Percentiles rank a stretch among this genome's conserved stretches.
phyloP scores from a whole-genome alignment of 2,113 vertebrate genomes.

The Patagioenas fasciata region DNA sequence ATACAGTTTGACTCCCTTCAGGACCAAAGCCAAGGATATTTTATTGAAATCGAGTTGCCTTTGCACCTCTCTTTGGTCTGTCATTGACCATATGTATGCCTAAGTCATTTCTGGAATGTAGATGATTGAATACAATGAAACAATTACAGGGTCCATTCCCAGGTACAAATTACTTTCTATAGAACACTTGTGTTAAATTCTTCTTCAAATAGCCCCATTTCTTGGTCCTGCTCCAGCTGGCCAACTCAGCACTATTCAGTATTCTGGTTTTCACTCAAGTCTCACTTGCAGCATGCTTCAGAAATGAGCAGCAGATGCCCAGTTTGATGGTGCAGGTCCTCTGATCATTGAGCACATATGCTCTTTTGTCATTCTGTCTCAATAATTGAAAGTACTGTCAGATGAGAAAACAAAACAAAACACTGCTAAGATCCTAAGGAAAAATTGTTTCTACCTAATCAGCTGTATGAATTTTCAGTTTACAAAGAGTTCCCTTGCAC shows the following conservation, averaged over 20 bases:
- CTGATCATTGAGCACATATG: conserved; percentile 33
- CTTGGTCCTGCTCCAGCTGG: conserved; percentile 29
- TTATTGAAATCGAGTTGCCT: not conserved
- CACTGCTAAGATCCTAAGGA: not conserved
- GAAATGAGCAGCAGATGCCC: conserved; percentile 47
- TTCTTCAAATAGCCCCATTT: not conserved
- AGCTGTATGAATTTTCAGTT: conserved; percentile 5
- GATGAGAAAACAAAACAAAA: conserved; percentile 22
- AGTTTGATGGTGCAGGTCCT: conserved; percentile 12
- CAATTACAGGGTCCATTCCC: not conserved
- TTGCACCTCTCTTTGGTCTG: not conserved
- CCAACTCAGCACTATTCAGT: not conserved
- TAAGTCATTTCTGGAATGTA: not conserved
- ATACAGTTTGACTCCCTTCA: not conserved
- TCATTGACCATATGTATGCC: not conserved
- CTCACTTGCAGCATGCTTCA: conserved; percentile 18
- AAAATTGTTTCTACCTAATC: not conserved
- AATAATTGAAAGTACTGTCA: conserved; percentile 29
- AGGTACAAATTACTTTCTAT: conserved; percentile 3
- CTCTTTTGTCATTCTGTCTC: conserved; percentile 51
- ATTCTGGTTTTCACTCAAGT: conserved; percentile 15
- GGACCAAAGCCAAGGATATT: not conserved
- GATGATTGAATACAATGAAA: not conserved
- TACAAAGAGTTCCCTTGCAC: conserved; percentile 4
- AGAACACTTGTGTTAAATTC: not conserved